Evolutionary conservation across 2,113 vertebrate species (phyloP).

Genomic region (Cynoglossus semilaevis): DNA sequence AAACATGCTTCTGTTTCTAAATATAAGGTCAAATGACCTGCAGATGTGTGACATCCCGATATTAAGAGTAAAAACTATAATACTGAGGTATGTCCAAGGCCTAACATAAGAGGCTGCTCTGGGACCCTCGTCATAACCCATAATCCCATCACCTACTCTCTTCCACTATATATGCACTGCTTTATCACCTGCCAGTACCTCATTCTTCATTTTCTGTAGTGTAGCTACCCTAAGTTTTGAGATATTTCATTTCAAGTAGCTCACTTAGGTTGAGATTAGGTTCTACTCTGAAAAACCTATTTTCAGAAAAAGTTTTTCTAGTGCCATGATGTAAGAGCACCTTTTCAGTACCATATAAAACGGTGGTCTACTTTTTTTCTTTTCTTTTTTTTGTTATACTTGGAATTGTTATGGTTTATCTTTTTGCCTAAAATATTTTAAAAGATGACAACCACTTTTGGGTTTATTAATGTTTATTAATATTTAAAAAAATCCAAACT

Average conservation of each 20-base stretch:
- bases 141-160: constrained; percentile 63
- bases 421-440: too few species aligned
- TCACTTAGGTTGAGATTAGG: not conserved
- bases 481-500: too few species aligned
- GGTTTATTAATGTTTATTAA: too few species aligned
- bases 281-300: too few species aligned
- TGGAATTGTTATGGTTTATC: too few species aligned
- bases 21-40: not conserved
- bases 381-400: too few species aligned
- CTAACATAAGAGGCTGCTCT: constrained; percentile 72
- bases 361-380: too few species aligned
- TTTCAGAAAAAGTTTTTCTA: too few species aligned
- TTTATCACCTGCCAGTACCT: constrained; percentile 49
- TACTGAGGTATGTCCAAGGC: constrained; percentile 19
- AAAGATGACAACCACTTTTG: too few species aligned
- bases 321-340: too few species aligned
- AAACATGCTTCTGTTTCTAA: not conserved
- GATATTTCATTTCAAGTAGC: constrained; percentile 7
- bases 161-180: constrained; percentile 54
- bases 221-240: constrained; percentile 8
- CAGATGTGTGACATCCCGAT: not conserved
- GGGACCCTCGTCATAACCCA: constrained; percentile 71
- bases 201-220: constrained; percentile 36
- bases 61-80: not conserved
- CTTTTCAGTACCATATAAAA: too few species aligned